Conservation (phyloP, 2,113 vertebrate species). For the Perca schrenkii region DNA sequence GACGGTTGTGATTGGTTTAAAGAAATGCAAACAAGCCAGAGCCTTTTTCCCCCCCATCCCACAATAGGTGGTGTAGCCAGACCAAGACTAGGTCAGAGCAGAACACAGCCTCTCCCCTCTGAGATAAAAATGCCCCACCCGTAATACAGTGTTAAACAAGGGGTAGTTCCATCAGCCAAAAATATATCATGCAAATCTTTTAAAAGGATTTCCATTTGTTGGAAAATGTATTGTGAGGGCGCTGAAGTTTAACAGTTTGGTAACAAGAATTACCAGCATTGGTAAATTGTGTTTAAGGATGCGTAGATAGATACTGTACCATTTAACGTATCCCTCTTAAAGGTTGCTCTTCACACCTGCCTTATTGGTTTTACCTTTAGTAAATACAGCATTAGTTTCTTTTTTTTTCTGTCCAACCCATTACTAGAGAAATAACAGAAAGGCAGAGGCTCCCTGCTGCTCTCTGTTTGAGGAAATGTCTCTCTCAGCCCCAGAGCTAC, state of each 20-base stretch:
- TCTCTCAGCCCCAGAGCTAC: conserved; percentile 5
- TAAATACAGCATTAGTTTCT: background rate
- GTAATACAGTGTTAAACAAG: conserved; percentile 38
- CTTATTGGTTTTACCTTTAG: background rate
- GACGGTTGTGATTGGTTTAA: too few species aligned
- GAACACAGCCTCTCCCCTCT: conserved; percentile 24
- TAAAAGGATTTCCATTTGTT: background rate
- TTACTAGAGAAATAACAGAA: background rate
- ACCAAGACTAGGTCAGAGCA: conserved; percentile 17
- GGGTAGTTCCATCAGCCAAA: background rate
- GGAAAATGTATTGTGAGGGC: background rate
- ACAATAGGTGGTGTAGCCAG: too few species aligned
- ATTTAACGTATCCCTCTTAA: background rate
- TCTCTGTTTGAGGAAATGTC: conserved; percentile 26
- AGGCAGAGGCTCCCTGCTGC: conserved; percentile 21
- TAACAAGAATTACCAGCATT: background rate
- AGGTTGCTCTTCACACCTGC: background rate
- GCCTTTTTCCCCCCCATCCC: too few species aligned
- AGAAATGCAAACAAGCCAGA: too few species aligned
- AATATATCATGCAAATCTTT: background rate
- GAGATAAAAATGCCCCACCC: conserved; percentile 24
- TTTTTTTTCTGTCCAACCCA: conserved; percentile 1
- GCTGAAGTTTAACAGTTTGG: background rate
- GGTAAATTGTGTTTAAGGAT: background rate
- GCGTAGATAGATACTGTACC: background rate